phyloP scores from a whole-genome alignment of 2,113 vertebrate genomes.

The Cyphomyrus plagiostoma region DNA sequence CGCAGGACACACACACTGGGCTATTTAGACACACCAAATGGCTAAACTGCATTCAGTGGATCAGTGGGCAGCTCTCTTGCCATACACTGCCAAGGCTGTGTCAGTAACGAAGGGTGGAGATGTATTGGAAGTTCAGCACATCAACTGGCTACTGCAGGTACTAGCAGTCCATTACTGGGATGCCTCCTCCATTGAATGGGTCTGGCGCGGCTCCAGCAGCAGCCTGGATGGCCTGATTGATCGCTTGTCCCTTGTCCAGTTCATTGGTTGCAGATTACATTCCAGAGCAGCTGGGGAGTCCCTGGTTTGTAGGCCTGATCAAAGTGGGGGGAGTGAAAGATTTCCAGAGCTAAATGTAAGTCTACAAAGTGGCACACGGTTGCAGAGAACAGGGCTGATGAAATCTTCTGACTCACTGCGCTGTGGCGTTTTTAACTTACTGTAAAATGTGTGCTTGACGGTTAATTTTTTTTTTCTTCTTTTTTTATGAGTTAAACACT shows the following conservation, averaged over 20 bases:
- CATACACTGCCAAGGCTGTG: neutral
- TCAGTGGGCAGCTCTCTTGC: neutral
- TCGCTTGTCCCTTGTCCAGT: neutral
- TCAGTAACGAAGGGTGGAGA: neutral
- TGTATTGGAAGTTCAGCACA: constrained; percentile 34
- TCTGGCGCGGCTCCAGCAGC: neutral
- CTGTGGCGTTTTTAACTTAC: neutral
- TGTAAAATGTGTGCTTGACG: neutral
- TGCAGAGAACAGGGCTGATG: neutral
- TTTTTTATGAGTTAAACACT: neutral
- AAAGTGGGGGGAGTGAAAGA: neutral
- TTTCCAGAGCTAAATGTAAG: neutral
- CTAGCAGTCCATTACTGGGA: constrained; percentile 25
- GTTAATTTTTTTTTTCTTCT: neutral
- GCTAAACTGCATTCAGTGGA: neutral
- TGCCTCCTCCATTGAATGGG: neutral
- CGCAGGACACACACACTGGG: neutral
- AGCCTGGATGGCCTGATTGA: neutral
- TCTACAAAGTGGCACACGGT: neutral
- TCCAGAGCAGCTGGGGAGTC: neutral
- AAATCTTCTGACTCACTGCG: neutral
- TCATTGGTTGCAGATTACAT: neutral
- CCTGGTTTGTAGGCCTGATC: neutral
- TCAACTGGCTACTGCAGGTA: constrained; percentile 33
- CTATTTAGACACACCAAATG: neutral